Conservation (phyloP, 1,140 invertebrate genomes). For the Caerostris extrusa region DNA sequence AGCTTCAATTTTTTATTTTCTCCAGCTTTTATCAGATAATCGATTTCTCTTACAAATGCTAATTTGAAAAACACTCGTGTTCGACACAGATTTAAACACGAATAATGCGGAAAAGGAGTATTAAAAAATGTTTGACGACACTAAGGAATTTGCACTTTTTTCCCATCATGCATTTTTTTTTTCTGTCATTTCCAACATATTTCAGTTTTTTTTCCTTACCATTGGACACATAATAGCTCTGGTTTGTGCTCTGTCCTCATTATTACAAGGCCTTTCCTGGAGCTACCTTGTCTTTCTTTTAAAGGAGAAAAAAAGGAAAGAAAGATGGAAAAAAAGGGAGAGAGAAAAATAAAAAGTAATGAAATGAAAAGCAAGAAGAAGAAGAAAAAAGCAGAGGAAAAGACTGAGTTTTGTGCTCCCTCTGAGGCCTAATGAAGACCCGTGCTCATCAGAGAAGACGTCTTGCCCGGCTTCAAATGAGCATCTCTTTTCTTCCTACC, state of each 20-base stretch:
- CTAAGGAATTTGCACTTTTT: neutral
- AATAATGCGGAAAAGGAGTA: constrained; percentile 32
- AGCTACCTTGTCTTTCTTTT: constrained; percentile 67
- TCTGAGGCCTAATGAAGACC: constrained; percentile 71
- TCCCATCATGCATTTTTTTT: constrained; percentile 9
- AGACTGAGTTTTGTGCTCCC: constrained; percentile 54
- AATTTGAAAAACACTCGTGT: neutral
- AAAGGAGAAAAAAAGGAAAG: constrained; percentile 9
- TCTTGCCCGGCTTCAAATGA: constrained; percentile 73
- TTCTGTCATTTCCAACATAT: neutral
- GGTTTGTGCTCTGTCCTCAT: constrained; percentile 75
- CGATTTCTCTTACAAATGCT: constrained; percentile 20
- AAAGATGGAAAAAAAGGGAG: neutral
- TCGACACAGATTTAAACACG: constrained; percentile 56
- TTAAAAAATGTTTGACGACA: constrained; percentile 73
- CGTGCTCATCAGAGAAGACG: constrained; percentile 65
- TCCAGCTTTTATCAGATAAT: neutral
- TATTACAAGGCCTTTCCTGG: constrained; percentile 67
- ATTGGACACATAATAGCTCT: constrained; percentile 37
- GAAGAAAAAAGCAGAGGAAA: neutral
- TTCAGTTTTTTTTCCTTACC: neutral
- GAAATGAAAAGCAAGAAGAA: constrained; percentile 21
- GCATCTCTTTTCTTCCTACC: constrained; percentile 60
- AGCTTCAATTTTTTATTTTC: too few relatives aligned
- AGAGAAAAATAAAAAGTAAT: constrained; percentile 29